Percentiles rank a stretch among this genome's conserved stretches.
Evolutionary conservation across 1,140 invertebrate genomes (phyloP).

Genomic region (Apolygus lucorum): DNA sequence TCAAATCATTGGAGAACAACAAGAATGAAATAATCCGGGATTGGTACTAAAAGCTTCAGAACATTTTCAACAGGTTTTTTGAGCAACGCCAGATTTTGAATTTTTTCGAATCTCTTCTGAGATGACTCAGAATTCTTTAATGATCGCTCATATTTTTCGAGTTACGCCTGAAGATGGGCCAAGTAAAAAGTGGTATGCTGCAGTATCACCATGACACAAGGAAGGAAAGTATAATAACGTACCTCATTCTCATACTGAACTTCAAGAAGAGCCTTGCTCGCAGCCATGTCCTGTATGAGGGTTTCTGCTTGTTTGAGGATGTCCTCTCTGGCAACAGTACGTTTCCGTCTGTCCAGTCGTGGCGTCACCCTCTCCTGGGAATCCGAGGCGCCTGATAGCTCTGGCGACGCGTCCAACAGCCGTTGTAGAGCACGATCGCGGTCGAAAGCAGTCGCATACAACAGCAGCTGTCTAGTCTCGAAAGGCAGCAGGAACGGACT

Average conservation of each 20-base stretch:
- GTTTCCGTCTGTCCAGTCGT: constrained; percentile 81
- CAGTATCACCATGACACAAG: no score
- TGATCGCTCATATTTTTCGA: no score
- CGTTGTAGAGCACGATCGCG: constrained; percentile 87
- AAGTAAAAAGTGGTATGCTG: no score
- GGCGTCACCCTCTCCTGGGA: constrained; percentile 84
- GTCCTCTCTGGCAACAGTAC: constrained; percentile 85
- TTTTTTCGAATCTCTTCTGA: no score
- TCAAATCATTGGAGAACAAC: no score
- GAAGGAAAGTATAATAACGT: no score
- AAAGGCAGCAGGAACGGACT: constrained; percentile 94
- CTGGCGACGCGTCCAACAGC: constrained; percentile 78
- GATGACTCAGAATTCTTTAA: no score
- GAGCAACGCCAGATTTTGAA: no score
- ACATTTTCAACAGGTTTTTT: no score
- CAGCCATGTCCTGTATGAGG: constrained; percentile 85
- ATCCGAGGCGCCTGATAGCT: constrained; percentile 55
- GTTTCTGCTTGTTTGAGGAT: constrained; percentile 93
- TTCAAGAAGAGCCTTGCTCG: constrained; percentile 86
- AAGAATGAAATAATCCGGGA: no score
- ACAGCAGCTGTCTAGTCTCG: constrained; percentile 87
- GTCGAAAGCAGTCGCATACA: constrained; percentile 95
- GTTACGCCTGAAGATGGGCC: no score
- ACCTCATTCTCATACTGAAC: constrained; percentile 96
- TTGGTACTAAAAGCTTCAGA: no score